A percentile compares a stretch with the other conserved stretches of the same genome.
phyloP scores from a whole-genome alignment of 2,888 invertebrate genomes.

The Anarsia innoxiella region DNA sequence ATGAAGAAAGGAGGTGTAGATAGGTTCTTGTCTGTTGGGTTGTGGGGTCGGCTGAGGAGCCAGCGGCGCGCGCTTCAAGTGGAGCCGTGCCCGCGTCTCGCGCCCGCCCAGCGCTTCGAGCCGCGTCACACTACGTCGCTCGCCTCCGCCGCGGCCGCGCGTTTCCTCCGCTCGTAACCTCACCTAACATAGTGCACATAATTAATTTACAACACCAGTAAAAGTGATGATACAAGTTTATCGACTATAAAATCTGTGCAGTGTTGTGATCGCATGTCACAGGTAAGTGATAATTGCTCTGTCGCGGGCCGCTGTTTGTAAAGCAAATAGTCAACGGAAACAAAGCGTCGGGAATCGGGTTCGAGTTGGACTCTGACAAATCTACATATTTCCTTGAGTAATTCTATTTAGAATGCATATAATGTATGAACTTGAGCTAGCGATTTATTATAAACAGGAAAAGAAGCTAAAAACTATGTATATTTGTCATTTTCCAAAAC shows the following conservation, averaged over 20 bases:
- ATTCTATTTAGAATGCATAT: too few species aligned
- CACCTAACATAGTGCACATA: constrained; percentile 56
- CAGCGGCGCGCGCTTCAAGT: constrained; percentile 48
- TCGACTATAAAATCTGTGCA: constrained; percentile 69
- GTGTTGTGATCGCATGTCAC: constrained; percentile 70
- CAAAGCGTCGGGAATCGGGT: constrained; percentile 41
- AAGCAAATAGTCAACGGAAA: constrained; percentile 47
- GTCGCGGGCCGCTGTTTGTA: constrained; percentile 58
- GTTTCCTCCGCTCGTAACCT: constrained; percentile 27
- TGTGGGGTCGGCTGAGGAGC: constrained; percentile 36
- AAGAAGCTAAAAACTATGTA: too few species aligned
- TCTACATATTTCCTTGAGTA: constrained; percentile 40
- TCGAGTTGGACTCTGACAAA: constrained; percentile 48
- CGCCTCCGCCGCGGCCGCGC: constrained; percentile 60
- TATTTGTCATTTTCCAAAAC: too few species aligned
- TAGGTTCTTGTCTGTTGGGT: constrained; percentile 3
- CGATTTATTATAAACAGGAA: too few species aligned
- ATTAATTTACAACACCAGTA: constrained; percentile 70
- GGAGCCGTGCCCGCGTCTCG: constrained; percentile 30
- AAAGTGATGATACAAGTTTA: constrained; percentile 73
- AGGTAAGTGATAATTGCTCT: constrained; percentile 73
- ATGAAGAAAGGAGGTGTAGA: constrained; percentile 6
- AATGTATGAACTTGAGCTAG: too few species aligned
- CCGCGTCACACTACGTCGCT: constrained; percentile 36
- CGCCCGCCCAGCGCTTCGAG: constrained; percentile 43